Base-by-base conservation (phyloP, 1,140 invertebrate genomes). In the Anadara kagoshimensis region DNA sequence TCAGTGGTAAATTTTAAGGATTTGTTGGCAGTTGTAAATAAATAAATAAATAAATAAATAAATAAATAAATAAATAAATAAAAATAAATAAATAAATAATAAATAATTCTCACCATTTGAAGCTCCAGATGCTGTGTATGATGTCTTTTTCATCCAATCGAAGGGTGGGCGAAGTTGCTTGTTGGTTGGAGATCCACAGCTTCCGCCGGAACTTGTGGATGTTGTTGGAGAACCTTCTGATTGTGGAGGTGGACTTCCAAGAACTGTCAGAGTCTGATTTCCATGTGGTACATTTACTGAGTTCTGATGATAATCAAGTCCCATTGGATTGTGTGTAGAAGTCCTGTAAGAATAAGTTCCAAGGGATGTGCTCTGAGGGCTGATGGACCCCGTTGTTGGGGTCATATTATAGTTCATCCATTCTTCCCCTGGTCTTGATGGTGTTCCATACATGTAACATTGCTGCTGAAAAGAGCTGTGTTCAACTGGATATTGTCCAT, bases 91-190 rank as follows among this genome's bases (percentile, higher is more conserved):
- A 59, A 41, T 29, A 11, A 29, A 20, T 29, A 26, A 16, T 3
- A 58, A 22, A 61, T 43, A 16, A 18, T 0, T 47, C 69, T 72
- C 65, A 78, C 79, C 79, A 43, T 74, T 69, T 43, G 56, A 26
- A 0, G 79, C 74, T 5, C 71, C 72, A 0, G 69, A 59, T 43
- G 77, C 74, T 7, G 67, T 63, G 65, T 81, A 81, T 0, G 73
- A 62, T 1, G 79, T 72, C 53, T 81, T 81, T 72, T 81, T 81
- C 79, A 81, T 81, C 79, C 79, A 81, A 57, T 81, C 79, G 26
- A 69, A 81, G 0, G 79, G 79, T 8, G 79, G 79, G 72, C 79
- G 43, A 12, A 81, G 74, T 53, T 81, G 79, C 41, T 81, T 81
- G 65, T 81, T 81, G 24, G 79, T 69, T 14, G 79, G 79, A 1